phyloP scores from a whole-genome alignment of 2,113 vertebrate genomes.

The Dendropsophus ebraccatus region DNA sequence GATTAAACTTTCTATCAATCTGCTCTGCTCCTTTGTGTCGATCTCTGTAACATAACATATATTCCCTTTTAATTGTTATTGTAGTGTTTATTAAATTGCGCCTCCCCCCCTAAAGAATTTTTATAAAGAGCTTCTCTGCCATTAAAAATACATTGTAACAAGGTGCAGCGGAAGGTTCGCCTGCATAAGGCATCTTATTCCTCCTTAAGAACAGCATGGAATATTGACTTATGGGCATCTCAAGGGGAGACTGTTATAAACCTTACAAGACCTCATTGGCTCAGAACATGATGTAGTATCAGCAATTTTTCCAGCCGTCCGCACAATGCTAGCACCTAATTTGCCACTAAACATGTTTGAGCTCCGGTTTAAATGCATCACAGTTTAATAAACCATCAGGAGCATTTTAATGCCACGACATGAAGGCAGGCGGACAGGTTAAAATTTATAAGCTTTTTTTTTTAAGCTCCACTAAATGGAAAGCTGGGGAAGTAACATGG shows the following conservation, averaged over 20 bases:
- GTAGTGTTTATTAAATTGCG: neutral
- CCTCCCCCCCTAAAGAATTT: neutral
- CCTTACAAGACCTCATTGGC: slow-evolving; percentile 11
- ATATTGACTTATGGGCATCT: slow-evolving; percentile 32
- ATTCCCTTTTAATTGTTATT: neutral
- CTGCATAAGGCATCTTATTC: neutral
- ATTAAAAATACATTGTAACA: slow-evolving; percentile 1
- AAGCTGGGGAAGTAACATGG: slow-evolving; percentile 15
- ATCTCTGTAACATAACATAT: too few species aligned
- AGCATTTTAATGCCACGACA: neutral
- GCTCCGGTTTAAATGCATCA: neutral
- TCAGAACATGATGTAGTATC: slow-evolving; percentile 12
- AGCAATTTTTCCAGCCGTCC: neutral
- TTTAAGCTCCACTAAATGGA: neutral
- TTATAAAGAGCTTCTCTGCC: neutral
- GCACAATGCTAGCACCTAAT: slow-evolving; percentile 6
- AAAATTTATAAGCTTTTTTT: slow-evolving; percentile 31
- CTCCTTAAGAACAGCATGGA: neutral
- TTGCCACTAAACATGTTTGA: slow-evolving; percentile 7
- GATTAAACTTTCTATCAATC: too few species aligned
- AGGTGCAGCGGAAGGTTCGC: neutral
- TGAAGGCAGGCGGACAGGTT: neutral
- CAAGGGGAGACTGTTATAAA: neutral
- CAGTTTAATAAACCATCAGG: slow-evolving; percentile 15
- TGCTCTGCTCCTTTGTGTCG: too few species aligned